Percentiles rank a stretch among this genome's conserved stretches.
Conservation (phyloP, 2,113 vertebrate genomes). For the Myocastor coypus region DNA sequence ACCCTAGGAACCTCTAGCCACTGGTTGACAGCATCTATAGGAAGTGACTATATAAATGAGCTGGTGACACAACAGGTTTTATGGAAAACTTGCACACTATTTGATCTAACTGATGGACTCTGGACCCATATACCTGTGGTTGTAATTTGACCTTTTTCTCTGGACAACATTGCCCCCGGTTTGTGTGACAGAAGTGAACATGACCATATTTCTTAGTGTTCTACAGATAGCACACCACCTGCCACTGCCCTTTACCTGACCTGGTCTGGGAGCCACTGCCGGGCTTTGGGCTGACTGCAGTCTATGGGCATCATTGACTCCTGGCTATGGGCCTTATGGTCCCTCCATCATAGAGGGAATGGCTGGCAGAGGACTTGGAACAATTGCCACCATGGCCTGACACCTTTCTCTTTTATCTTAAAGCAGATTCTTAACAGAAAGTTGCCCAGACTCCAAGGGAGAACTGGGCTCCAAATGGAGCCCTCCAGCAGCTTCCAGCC, state of each 20-base stretch:
- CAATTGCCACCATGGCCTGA: not conserved
- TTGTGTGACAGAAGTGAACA: not conserved
- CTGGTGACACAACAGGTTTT: not conserved
- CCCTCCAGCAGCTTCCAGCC: constrained; percentile 61
- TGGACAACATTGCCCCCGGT: not conserved
- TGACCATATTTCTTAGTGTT: not conserved
- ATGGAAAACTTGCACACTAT: not conserved
- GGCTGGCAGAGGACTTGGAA: not conserved
- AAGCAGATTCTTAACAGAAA: constrained; percentile 91
- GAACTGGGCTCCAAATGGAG: constrained; percentile 85
- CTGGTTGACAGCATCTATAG: not conserved
- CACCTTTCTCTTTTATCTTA: constrained; percentile 20
- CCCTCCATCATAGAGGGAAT: not conserved
- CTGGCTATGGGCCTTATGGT: not conserved
- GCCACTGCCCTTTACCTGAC: accelerated
- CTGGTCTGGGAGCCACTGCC: not conserved
- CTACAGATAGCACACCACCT: not conserved
- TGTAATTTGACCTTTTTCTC: not conserved
- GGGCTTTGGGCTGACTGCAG: not conserved
- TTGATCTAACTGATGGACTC: not conserved
- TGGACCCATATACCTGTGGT: accelerated
- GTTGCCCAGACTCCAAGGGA: constrained; percentile 78
- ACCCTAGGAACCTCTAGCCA: not conserved
- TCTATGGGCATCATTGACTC: accelerated
- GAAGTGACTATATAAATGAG: not conserved